phyloP scores from a whole-genome alignment of 2,797 vertebrate genomes.

The Karalla daura region DNA sequence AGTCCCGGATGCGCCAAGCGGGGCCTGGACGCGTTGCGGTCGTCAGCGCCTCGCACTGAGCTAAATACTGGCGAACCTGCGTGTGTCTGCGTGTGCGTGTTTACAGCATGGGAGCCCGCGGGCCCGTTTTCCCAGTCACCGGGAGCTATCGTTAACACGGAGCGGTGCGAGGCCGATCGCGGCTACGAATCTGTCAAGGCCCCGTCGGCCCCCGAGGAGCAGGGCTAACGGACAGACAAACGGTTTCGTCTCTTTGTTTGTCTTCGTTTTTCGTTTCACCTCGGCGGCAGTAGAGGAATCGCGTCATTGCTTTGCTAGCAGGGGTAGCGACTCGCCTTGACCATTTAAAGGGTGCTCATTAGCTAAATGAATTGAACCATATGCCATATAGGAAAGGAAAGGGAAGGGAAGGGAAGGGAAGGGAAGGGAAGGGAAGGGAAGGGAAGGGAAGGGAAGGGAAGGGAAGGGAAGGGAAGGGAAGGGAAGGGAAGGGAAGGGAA shows the following conservation, averaged over 20 bases:
- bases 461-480: not conserved
- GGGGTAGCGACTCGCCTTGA: slow-evolving; percentile 70
- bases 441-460: slow-evolving; percentile 18
- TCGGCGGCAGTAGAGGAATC: slow-evolving; percentile 29
- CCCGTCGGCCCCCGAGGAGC: not conserved
- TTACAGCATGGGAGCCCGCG: slow-evolving; percentile 21
- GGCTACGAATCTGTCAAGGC: not conserved
- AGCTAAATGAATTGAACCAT: slow-evolving; percentile 91
- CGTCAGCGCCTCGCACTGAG: slow-evolving; percentile 45
- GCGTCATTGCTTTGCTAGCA: slow-evolving; percentile 49
- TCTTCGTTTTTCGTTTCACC: slow-evolving; percentile 14
- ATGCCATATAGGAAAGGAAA: too few species aligned
- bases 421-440: not conserved
- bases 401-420: slow-evolving; percentile 52
- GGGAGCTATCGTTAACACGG: slow-evolving; percentile 28
- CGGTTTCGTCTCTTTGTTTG: slow-evolving; percentile 10
- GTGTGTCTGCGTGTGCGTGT: slow-evolving; percentile 1
- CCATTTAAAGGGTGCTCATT: slow-evolving; percentile 90
- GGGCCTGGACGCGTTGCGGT: slow-evolving; percentile 48
- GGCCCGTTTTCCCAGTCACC: slow-evolving; percentile 41
- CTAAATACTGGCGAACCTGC: slow-evolving; percentile 53
- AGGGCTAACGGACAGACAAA: slow-evolving; percentile 36
- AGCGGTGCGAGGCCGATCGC: slow-evolving; percentile 4
- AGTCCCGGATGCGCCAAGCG: slow-evolving; percentile 56
- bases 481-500: not conserved